These are phyloP conservation scores for Bombyx mandarina DNA, from an alignment of 1,140 invertebrate species.

Conservation along the genomic window DNA sequence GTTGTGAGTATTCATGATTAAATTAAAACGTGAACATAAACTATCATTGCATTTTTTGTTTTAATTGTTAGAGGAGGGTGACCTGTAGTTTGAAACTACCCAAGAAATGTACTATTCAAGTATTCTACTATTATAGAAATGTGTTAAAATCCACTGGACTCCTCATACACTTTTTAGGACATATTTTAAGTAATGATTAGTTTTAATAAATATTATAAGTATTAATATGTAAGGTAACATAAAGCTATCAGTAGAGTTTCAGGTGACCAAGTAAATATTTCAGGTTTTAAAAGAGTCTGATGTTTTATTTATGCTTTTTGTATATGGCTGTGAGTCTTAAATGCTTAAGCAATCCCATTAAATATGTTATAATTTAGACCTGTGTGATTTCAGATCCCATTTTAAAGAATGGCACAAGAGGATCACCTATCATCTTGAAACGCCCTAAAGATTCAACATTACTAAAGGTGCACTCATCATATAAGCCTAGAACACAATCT, in stretches of 20 bases:
- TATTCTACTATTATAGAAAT: no score
- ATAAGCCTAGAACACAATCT: slow-evolving; percentile 20
- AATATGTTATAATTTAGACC: not conserved
- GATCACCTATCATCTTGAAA: slow-evolving; percentile 50
- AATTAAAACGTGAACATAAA: not conserved
- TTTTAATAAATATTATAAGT: no score
- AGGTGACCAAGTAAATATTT: no score
- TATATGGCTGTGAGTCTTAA: no score
- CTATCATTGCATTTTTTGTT: slow-evolving; percentile 10
- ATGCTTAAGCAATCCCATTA: no score
- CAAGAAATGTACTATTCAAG: no score
- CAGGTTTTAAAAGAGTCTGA: no score
- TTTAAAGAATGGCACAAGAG: slow-evolving; percentile 51
- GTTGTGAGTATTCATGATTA: slow-evolving; percentile 38
- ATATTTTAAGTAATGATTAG: no score
- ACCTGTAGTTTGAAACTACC: no score
- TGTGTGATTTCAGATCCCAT: slow-evolving; percentile 39
- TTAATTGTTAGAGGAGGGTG: not conserved
- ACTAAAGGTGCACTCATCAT: slow-evolving; percentile 44
- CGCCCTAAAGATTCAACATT: slow-evolving; percentile 58
- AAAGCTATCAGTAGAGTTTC: not conserved
- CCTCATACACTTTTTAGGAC: not conserved
- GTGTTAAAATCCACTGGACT: no score
- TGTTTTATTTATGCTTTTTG: no score
- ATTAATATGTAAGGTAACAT: not conserved